Evolutionary conservation across 2,113 vertebrate genomes (phyloP).

Genomic region (Zosterops hypoxanthus): DNA sequence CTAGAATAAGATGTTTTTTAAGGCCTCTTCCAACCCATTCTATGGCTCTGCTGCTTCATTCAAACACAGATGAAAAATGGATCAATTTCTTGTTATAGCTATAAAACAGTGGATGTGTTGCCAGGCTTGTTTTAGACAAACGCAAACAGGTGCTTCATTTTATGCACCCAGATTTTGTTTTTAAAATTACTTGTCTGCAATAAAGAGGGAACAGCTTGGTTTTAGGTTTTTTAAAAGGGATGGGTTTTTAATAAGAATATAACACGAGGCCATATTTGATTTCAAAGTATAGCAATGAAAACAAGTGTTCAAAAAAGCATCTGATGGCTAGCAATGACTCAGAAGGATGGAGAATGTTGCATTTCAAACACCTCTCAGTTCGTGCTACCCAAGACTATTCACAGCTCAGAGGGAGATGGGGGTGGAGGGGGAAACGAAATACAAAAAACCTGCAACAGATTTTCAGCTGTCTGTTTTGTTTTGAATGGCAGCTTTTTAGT

Average conservation of each 20-base stretch:
- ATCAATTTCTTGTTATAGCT: not conserved
- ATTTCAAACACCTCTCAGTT: conserved; percentile 28
- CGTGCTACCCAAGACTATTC: conserved; percentile 13
- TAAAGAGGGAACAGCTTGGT: not conserved
- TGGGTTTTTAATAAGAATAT: not conserved
- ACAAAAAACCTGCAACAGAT: conserved; percentile 34
- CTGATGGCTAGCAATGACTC: conserved; percentile 10
- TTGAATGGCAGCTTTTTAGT: not conserved
- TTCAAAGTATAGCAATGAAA: not conserved
- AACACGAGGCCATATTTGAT: not conserved
- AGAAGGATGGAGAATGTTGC: conserved; percentile 14
- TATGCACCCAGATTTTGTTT: not conserved
- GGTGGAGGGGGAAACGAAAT: conserved; percentile 20
- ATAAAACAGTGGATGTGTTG: not conserved
- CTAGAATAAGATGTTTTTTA: not conserved
- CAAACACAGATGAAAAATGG: not conserved
- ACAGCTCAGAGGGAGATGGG: conserved; percentile 27
- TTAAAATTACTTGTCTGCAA: not conserved
- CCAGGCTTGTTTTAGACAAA: not conserved
- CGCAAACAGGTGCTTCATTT: not conserved
- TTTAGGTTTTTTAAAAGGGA: not conserved
- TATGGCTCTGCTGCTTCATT: not conserved
- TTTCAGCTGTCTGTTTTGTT: conserved; percentile 7
- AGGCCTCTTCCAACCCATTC: not conserved
- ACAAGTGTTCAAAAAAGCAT: conserved; percentile 20